phyloP scores from a whole-genome alignment of 2,113 vertebrate genomes.

The Chamaetylas fuelleborni region DNA sequence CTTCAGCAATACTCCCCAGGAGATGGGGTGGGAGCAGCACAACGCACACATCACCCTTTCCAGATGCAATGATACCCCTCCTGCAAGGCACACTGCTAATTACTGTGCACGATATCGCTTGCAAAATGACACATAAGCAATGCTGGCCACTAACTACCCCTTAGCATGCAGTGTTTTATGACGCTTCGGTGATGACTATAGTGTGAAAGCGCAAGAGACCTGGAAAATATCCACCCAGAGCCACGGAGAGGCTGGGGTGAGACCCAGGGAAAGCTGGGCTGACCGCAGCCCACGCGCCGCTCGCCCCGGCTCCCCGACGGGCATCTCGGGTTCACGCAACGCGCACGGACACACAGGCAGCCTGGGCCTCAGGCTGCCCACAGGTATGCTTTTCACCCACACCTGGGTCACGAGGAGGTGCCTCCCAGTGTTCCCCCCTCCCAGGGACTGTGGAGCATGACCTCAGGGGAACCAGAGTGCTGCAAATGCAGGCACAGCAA shows the following conservation, averaged over 20 bases:
- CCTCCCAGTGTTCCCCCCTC: not conserved
- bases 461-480: not conserved
- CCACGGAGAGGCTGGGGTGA: not conserved
- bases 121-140: not conserved
- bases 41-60: not conserved
- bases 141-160: not conserved
- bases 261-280: not conserved
- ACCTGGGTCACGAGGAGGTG: not conserved
- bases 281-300: not conserved
- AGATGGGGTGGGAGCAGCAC: conserved; percentile 1
- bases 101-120: not conserved
- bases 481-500: accelerated
- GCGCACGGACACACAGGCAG: not conserved
- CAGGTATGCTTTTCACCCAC: not conserved
- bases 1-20: not conserved
- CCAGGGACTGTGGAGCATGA: not conserved
- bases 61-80: not conserved
- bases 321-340: not conserved
- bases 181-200: not conserved
- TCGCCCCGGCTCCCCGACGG: accelerated
- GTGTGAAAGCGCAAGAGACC: not conserved
- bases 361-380: not conserved
- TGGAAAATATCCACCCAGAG: not conserved
- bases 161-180: not conserved
- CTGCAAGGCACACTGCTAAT: not conserved